Evolutionary conservation across 2,113 vertebrate species (phyloP).

Genomic region (Hippocampus comes): DNA sequence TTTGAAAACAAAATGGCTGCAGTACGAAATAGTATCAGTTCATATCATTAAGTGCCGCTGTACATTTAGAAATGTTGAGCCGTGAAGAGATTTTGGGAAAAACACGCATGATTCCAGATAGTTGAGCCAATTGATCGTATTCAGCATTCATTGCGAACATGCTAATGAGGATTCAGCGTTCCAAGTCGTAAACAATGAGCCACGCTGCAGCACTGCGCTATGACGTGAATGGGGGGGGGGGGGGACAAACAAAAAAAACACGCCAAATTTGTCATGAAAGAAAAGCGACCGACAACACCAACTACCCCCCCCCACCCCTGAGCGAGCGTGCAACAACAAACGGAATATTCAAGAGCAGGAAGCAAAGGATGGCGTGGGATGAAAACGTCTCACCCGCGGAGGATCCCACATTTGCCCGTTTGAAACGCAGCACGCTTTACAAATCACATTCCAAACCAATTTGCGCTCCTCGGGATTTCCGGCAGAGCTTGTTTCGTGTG

Average conservation of each 20-base stretch:
- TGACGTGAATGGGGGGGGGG: conserved; percentile 15
- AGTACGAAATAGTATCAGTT: too few species aligned
- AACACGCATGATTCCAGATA: neutral
- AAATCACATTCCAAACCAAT: conserved; percentile 63
- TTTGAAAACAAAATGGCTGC: too few species aligned
- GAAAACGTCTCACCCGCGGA: conserved; percentile 47
- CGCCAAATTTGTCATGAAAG: conserved; percentile 36
- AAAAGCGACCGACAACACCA: conserved; percentile 39
- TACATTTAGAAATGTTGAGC: too few species aligned
- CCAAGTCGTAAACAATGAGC: neutral
- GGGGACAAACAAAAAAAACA: conserved; percentile 15
- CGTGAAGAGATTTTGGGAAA: neutral
- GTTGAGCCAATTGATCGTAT: neutral
- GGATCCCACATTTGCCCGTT: conserved; percentile 56
- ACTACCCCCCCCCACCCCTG: neutral
- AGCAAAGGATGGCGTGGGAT: conserved; percentile 34
- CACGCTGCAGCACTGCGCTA: neutral
- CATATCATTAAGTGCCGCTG: too few species aligned
- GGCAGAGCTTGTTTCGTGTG: conserved; percentile 7
- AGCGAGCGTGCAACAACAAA: conserved; percentile 34
- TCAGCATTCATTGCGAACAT: neutral
- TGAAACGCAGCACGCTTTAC: conserved; percentile 35
- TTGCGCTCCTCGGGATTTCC: conserved; percentile 49
- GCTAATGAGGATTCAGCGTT: neutral
- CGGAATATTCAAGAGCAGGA: conserved; percentile 56